phyloP scores from a whole-genome alignment of 1,140 invertebrate species.

The Caerostris darwini region DNA sequence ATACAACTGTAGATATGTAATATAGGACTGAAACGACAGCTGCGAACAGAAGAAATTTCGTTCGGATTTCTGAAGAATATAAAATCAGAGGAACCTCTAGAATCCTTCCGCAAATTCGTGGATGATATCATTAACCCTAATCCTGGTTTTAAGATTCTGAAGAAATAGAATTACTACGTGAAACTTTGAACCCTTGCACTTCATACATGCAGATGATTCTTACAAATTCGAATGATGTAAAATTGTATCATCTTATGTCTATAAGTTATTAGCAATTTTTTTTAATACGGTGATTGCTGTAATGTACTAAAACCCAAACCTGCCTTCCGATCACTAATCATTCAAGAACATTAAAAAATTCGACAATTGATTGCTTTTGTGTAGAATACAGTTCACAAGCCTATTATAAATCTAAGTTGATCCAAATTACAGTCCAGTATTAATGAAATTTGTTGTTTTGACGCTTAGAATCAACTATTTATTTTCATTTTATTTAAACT shows the following conservation, averaged over 20 bases:
- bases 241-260: neutral
- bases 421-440: neutral
- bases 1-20: slow-evolving; percentile 10
- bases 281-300: neutral
- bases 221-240: neutral
- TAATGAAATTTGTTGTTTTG: neutral
- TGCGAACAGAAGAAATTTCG: neutral
- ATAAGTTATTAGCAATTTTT: neutral
- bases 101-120: neutral
- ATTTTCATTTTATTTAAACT: neutral
- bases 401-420: neutral
- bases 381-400: neutral
- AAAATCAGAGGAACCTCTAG: neutral
- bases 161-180: neutral
- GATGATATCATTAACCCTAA: neutral
- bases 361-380: neutral
- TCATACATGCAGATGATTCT: neutral
- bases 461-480: neutral
- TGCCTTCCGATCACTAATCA: neutral
- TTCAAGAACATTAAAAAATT: no score
- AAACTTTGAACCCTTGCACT: slow-evolving; percentile 6
- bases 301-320: neutral
- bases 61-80: neutral
- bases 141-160: neutral
- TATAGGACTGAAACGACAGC: neutral